A percentile compares a stretch with the other conserved stretches of the same genome.
Evolutionary conservation across 2,888 invertebrate genomes (phyloP).

Genomic region (Xylota segnis): DNA sequence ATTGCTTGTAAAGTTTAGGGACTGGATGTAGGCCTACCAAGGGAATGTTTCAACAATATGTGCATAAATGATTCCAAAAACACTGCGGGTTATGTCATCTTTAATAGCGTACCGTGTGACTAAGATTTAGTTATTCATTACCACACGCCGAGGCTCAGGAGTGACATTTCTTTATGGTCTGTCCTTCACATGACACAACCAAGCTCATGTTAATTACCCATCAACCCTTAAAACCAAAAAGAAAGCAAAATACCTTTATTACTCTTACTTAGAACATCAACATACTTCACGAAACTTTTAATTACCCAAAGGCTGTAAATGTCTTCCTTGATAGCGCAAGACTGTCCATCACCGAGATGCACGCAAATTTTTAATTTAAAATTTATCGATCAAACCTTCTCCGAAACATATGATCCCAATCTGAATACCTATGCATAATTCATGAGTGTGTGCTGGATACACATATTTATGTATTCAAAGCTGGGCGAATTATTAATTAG

Average conservation of each 20-base stretch:
- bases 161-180: not conserved
- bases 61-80: no score
- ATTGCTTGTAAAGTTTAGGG: no score
- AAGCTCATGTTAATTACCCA: conserved; percentile 5
- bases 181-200: not conserved
- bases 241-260: conserved; percentile 7
- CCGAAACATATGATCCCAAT: conserved; percentile 18
- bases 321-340: conserved; percentile 38
- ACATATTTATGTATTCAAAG: not conserved
- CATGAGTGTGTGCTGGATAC: not conserved
- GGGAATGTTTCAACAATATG: no score
- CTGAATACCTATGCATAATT: conserved; percentile 14
- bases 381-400: conserved; percentile 72
- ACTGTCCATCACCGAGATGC: conserved; percentile 69
- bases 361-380: conserved; percentile 74
- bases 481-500: conserved; percentile 12
- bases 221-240: not conserved
- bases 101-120: not conserved
- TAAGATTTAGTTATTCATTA: not conserved
- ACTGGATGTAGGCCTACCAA: no score
- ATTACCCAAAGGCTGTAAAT: conserved; percentile 45
- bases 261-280: conserved; percentile 4
- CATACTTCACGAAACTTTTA: conserved; percentile 56
- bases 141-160: not conserved
- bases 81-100: not conserved